phyloP scores from a whole-genome alignment of 2,888 invertebrate species.

The Pollenia griseotomentosa region DNA sequence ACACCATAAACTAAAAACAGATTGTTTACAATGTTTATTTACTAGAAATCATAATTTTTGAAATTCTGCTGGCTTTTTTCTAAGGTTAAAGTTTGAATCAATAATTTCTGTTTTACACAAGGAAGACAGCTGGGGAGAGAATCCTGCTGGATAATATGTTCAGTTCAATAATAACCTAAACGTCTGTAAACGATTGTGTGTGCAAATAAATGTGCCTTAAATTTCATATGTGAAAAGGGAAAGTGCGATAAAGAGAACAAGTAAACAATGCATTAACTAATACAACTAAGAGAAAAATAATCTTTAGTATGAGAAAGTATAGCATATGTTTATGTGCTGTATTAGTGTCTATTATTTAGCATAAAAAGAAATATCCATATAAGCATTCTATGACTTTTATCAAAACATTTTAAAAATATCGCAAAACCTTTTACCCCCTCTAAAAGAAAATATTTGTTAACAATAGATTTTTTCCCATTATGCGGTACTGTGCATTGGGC shows the following conservation, averaged over 20 bases:
- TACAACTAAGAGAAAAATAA: conserved; percentile 1
- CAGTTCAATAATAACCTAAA: conserved; percentile 1
- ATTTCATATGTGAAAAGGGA: not conserved
- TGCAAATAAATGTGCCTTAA: not conserved
- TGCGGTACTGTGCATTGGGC: not conserved
- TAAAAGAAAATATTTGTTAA: not conserved
- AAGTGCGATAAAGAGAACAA: not conserved
- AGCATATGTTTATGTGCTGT: conserved; percentile 13
- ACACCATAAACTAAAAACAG: conserved; percentile 13
- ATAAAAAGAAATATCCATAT: not conserved
- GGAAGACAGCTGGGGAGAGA: not conserved
- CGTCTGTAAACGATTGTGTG: not conserved
- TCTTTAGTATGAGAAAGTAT: not conserved
- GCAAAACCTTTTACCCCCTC: conserved; percentile 64
- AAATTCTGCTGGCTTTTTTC: conserved; percentile 8
- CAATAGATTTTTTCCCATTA: not conserved
- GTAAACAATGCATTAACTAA: conserved; percentile 40
- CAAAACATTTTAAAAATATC: conserved; percentile 54
- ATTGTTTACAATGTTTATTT: conserved; percentile 21
- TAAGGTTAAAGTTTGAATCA: conserved; percentile 62
- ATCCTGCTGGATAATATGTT: conserved; percentile 23
- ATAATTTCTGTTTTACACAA: conserved; percentile 48
- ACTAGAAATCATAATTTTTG: not conserved
- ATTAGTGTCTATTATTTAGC: conserved; percentile 6
- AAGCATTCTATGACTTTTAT: conserved; percentile 36